Evolutionary conservation across 2,113 vertebrate genomes (phyloP).

Genomic region (Phoenicopterus ruber): DNA sequence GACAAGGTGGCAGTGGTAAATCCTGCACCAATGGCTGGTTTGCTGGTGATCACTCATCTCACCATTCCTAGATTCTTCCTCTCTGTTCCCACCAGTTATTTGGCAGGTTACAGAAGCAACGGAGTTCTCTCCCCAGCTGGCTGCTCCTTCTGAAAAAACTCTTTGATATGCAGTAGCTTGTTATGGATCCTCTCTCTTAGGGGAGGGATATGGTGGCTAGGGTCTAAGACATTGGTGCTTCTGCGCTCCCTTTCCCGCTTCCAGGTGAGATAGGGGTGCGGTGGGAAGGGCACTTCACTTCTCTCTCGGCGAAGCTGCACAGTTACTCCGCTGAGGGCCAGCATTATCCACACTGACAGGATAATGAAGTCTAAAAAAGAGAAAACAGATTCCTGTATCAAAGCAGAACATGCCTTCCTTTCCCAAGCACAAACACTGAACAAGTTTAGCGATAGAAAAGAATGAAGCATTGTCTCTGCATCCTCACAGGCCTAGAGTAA

Average conservation of each 20-base stretch:
- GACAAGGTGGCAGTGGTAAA: not conserved
- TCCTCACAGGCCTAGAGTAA: not conserved
- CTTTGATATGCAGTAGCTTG: conserved; percentile 61
- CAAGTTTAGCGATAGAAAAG: not conserved
- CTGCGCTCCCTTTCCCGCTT: conserved; percentile 86
- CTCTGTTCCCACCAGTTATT: not conserved
- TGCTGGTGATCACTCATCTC: not conserved
- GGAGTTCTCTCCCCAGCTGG: conserved; percentile 86
- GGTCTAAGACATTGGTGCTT: conserved; percentile 93
- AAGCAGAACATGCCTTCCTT: not conserved
- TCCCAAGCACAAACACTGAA: not conserved
- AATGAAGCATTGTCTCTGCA: not conserved
- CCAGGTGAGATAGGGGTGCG: conserved; percentile 91
- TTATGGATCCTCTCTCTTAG: conserved; percentile 79
- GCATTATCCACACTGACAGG: conserved; percentile 85
- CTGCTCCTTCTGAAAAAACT: conserved; percentile 74
- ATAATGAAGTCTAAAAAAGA: conserved; percentile 80
- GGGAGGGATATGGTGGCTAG: conserved; percentile 88
- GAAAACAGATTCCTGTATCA: not conserved
- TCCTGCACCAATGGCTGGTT: not conserved
- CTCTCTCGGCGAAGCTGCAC: conserved; percentile 87
- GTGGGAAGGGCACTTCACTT: conserved; percentile 81
- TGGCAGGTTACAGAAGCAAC: conserved; percentile 77
- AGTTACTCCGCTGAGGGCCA: conserved; percentile 78
- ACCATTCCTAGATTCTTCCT: not conserved